Conservation (phyloP, 1,140 invertebrate genomes). For the Laupala kohalensis region DNA sequence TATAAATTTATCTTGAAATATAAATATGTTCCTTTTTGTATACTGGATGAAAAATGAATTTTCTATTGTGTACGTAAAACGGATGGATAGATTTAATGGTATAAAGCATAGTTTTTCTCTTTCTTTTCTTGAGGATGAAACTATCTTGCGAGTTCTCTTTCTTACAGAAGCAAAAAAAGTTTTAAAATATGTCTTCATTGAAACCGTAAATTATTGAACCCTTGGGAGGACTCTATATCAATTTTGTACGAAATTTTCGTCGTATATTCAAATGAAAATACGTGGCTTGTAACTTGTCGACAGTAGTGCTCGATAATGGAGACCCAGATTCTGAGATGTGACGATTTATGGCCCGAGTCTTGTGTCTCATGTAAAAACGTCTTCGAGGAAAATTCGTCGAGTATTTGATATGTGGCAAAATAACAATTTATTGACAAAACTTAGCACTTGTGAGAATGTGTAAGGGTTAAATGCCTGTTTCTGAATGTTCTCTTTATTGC, state of each 20-base stretch:
- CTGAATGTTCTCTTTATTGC: no score
- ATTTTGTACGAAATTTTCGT: background rate
- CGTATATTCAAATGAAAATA: background rate
- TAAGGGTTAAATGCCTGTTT: no score
- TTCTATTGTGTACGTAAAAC: no score
- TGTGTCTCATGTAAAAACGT: background rate
- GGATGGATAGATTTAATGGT: no score
- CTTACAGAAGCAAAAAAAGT: background rate
- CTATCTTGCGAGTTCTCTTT: background rate
- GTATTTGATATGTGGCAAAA: no score
- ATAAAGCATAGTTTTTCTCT: no score
- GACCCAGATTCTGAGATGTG: background rate
- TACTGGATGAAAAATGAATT: no score
- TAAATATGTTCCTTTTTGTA: no score
- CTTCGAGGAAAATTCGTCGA: no score
- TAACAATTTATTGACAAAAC: no score
- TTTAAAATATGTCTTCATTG: background rate
- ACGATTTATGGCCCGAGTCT: background rate
- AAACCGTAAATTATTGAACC: background rate
- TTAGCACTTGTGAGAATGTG: no score
- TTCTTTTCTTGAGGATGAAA: background rate
- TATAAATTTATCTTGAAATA: no score
- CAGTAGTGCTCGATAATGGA: background rate
- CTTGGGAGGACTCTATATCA: background rate
- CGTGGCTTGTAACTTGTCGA: background rate